Evolutionary conservation across 2,888 invertebrate genomes (phyloP).

Genomic region (Biston betularia): DNA sequence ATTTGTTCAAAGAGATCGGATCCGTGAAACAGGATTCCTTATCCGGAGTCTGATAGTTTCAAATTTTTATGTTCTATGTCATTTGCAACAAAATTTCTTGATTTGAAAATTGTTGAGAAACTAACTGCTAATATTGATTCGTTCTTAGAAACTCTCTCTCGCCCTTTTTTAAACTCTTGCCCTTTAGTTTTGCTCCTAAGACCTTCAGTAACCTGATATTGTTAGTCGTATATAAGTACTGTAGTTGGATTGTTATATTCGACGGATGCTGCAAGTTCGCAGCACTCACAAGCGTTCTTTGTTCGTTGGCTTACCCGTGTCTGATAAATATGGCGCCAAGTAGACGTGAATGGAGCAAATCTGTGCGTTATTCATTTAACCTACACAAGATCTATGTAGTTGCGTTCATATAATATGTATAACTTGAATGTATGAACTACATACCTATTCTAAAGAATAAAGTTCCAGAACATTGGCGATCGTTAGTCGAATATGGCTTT

Average conservation of each 20-base stretch:
- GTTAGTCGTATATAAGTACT: constrained; percentile 50
- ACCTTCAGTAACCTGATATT: constrained; percentile 54
- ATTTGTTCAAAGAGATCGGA: too few species aligned
- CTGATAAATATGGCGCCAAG: constrained; percentile 48
- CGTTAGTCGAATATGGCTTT: neutral
- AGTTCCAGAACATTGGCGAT: neutral
- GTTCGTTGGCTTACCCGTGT: constrained; percentile 65
- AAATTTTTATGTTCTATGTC: too few species aligned
- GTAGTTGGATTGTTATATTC: constrained; percentile 50
- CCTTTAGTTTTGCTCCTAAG: constrained; percentile 1
- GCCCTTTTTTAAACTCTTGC: too few species aligned
- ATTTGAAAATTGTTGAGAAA: too few species aligned
- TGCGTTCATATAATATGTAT: neutral
- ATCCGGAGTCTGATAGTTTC: too few species aligned
- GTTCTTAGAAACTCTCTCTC: too few species aligned
- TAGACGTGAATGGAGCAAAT: constrained; percentile 37
- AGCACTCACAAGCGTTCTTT: constrained; percentile 70
- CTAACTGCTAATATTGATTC: too few species aligned
- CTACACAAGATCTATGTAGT: constrained; percentile 16
- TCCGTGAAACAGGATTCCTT: too few species aligned
- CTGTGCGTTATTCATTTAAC: constrained; percentile 26
- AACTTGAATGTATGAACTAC: neutral
- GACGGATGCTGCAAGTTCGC: constrained; percentile 67
- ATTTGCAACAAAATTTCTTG: too few species aligned
- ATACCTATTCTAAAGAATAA: neutral